Evolutionary conservation across 2,888 invertebrate species (phyloP).

Genomic region (Dynastes maya): DNA sequence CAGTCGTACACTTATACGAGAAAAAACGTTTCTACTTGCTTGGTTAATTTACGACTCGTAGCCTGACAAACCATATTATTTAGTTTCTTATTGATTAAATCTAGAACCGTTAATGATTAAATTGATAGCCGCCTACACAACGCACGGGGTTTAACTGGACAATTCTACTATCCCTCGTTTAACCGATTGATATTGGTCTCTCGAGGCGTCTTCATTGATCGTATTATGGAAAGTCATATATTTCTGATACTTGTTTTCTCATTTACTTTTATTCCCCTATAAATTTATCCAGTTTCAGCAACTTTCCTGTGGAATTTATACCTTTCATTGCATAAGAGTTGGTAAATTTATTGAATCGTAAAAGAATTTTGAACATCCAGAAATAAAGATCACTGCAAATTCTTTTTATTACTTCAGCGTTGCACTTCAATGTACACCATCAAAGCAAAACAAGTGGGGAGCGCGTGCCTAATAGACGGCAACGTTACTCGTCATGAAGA

Average conservation of each 20-base stretch:
- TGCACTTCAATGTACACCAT: too few relatives aligned
- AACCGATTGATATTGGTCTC: not conserved
- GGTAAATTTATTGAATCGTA: too few relatives aligned
- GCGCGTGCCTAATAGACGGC: too few relatives aligned
- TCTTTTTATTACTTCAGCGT: too few relatives aligned
- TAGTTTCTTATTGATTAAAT: conserved; percentile 7
- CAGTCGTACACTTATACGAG: not conserved
- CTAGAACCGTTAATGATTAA: not conserved
- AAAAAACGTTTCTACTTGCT: not conserved
- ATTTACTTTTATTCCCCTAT: not conserved
- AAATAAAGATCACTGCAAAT: too few relatives aligned
- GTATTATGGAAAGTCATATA: not conserved
- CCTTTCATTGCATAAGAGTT: too few relatives aligned
- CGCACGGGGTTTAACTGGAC: not conserved
- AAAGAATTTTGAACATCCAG: too few relatives aligned
- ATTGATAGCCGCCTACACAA: not conserved
- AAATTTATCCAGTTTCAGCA: too few relatives aligned
- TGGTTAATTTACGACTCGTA: not conserved
- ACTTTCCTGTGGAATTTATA: too few relatives aligned
- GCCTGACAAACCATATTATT: not conserved
- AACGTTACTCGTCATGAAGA: too few relatives aligned
- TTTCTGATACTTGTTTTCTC: not conserved
- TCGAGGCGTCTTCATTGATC: not conserved
- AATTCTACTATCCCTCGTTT: not conserved
- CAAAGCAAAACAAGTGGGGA: too few relatives aligned